These are phyloP conservation scores for Vombatus ursinus DNA, from an alignment of 2,113 vertebrate species.

Conservation along the genomic window DNA sequence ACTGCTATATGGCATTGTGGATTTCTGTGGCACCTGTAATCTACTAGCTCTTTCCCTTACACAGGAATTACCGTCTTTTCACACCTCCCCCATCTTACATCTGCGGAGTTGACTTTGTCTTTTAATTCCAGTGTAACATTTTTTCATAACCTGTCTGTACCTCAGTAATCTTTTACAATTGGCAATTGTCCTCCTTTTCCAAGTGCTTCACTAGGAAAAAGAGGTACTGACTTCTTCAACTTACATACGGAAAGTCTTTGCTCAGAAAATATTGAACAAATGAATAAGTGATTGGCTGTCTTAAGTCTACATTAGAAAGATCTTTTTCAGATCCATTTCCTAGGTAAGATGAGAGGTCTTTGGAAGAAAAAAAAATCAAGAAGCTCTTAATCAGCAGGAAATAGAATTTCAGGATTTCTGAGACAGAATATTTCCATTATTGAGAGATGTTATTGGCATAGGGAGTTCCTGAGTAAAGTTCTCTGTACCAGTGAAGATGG, in stretches of 20 bases:
- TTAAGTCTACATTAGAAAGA: background rate
- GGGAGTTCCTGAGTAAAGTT: background rate
- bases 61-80: background rate
- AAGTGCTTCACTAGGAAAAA: background rate
- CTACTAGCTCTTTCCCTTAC: background rate
- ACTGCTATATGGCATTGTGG: background rate
- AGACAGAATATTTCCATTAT: background rate
- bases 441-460: background rate
- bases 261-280: background rate
- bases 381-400: background rate
- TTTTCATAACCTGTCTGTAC: background rate
- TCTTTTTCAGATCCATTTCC: conserved; percentile 7
- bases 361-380: conserved; percentile 16
- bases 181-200: background rate
- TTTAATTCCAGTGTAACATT: background rate
- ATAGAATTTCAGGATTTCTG: conserved; percentile 28
- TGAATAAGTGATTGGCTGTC: conserved; percentile 3
- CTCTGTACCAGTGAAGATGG: background rate
- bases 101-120: background rate
- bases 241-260: background rate
- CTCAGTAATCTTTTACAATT: background rate
- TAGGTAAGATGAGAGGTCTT: background rate
- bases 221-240: background rate
- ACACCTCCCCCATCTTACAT: background rate
- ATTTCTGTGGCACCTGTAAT: background rate